A percentile compares a stretch with the other conserved stretches of the same genome.
These are phyloP conservation scores for Formica selysi DNA, from an alignment of 1,140 invertebrate genomes.

Conservation along the genomic window DNA sequence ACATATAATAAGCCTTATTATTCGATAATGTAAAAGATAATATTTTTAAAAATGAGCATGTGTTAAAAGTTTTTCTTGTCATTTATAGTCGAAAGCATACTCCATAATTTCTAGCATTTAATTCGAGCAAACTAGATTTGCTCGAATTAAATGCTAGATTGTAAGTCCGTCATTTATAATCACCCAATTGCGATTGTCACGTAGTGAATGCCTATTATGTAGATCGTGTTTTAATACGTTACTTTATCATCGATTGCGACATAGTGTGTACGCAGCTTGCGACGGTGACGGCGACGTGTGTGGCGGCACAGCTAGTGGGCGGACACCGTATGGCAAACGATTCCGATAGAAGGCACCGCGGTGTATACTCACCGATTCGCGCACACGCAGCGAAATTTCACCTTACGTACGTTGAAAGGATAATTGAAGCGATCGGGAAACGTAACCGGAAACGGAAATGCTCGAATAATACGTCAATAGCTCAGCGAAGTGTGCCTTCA, in stretches of 20 bases:
- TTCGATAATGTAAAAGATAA: not conserved
- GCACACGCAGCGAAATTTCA: conserved; percentile 45
- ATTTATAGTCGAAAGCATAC: not conserved
- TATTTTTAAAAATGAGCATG: not conserved
- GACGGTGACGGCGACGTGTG: conserved; percentile 47
- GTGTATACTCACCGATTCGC: conserved; percentile 9
- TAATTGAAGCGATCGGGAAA: conserved; percentile 41
- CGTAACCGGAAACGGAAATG: conserved; percentile 13
- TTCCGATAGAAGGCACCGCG: conserved; percentile 40
- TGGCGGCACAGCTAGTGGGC: conserved; percentile 63
- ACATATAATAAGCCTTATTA: not conserved
- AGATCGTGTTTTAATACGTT: conserved; percentile 27
- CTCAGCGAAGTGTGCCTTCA: not conserved
- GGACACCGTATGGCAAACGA: conserved; percentile 60
- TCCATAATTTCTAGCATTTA: not conserved
- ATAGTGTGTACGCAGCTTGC: conserved; percentile 36
- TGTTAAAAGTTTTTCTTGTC: not conserved
- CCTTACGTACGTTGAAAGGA: conserved; percentile 52
- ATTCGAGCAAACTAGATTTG: not conserved
- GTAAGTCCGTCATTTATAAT: not conserved
- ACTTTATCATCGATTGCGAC: not conserved
- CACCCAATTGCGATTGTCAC: not conserved
- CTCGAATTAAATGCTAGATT: not conserved
- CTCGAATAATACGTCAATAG: not conserved
- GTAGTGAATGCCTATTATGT: not conserved